Evolutionary conservation across 37 sponge, comb jelly and placozoan genomes (phyloP).

Genomic region (Beroe ovata): DNA sequence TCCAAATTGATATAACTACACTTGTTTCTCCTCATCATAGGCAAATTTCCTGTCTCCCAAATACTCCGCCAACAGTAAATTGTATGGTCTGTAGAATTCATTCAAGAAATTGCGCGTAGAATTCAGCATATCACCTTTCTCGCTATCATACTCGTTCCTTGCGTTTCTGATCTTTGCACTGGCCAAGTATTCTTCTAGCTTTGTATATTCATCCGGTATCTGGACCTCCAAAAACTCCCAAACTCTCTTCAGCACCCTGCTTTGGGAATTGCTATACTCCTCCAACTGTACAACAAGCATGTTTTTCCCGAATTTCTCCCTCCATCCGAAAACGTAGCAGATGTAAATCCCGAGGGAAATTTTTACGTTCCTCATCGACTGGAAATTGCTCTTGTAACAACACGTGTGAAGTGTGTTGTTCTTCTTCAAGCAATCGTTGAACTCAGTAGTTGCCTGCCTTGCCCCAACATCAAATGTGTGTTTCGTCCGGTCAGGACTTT

Average conservation of each 20-base stretch:
- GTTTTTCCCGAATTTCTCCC: neutral
- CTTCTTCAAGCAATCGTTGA: too few relatives aligned
- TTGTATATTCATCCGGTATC: neutral
- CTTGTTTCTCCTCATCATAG: too few relatives aligned
- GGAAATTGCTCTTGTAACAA: too few relatives aligned
- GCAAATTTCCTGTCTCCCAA: neutral
- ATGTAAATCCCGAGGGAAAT: slow-evolving; percentile 36
- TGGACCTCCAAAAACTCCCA: neutral
- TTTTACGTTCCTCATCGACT: too few relatives aligned
- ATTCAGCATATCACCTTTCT: slow-evolving; percentile 15
- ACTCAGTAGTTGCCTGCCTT: too few relatives aligned
- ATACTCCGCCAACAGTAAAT: neutral
- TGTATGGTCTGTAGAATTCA: slow-evolving; percentile 42
- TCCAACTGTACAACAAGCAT: neutral
- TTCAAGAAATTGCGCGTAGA: neutral
- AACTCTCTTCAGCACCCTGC: neutral
- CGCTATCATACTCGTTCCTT: neutral
- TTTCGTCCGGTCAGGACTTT: too few relatives aligned
- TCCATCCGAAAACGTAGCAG: slow-evolving; percentile 1
- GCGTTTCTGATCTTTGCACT: neutral
- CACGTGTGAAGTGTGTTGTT: too few relatives aligned
- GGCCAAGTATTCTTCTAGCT: neutral
- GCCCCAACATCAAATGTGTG: too few relatives aligned
- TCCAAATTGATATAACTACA: too few relatives aligned
- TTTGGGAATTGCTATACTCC: neutral